Base-by-base conservation (phyloP, 2,888 invertebrate genomes). In the Hedya salicella region DNA sequence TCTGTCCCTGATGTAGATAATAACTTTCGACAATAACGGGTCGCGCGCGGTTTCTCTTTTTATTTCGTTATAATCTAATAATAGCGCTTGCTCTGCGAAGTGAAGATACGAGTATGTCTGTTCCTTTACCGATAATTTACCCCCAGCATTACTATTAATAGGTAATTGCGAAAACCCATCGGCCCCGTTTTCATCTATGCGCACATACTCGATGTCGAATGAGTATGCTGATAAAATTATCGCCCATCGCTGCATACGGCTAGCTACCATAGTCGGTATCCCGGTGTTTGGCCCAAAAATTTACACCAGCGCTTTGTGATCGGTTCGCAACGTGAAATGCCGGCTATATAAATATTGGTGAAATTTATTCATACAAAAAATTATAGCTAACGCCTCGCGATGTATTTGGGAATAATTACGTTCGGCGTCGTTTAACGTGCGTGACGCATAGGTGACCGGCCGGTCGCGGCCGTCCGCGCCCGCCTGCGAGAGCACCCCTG, bases 231-330 rank as follows among this genome's bases (percentile, higher is more conserved):
- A 25, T 30, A 50, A 6, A n/a, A 42, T 50, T 4, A 67, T n/a
- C 0, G 67, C 62, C 67, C 67, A 67, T 3, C 67, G 11, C n/a
- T 67, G 56, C 40, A 40, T 40, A 40, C 40, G 40, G n/a, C 40
- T 40, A 13, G 40, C 40, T 40, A 40, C 40, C 40, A n/a, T 40
- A 40, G 40, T 40, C 40, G 40, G 40, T 40, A 40, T 40, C 3
- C 40, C 40, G n/a, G 40, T 40, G n/a, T 40, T 40, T 2, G 40
- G 40, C n/a, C 40, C 40, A n/a, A 40, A 40, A 40, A 40, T 40
- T 2, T n/a, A 40, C 40, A 40, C 40, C n/a, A 40, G 9, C 13
- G 40, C 6, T 40, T 40, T 40, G 9, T 40, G 40, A 5, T 40
- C 40, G 3, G 40, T 40, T 1, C 40, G 40, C 14, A 40, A n/a